Evolutionary conservation across 2,113 vertebrate species (phyloP), one percentile per base, ranked within the genome.

Genomic region (Thinocorus orbignyianus): DNA sequence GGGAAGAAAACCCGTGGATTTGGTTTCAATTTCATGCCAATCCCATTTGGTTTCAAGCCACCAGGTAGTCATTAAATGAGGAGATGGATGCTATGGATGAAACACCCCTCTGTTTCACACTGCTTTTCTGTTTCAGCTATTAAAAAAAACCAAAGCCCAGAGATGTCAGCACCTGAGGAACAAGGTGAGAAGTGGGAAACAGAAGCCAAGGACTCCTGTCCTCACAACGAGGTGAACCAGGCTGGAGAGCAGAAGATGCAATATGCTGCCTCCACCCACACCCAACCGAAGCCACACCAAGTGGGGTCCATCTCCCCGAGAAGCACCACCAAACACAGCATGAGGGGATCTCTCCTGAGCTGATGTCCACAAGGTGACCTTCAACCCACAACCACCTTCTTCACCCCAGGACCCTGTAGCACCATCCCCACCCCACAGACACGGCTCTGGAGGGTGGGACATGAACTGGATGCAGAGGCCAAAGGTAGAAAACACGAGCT

Each of bases 301-400:
- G 37, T 2, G 35, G 49, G 39, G 6, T 41, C 35, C 1, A 1
- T 1, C 7, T 62, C 39, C 39, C 61, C 1, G 1, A 64, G 76
- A 71, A 76, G 42, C 42, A 58, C 33, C 72, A 39, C 57, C 31
- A 10, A 80, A 61, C 0, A 0, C 33, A 48, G 80, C 0, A 0
- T 19, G 3, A 1, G 1, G 46, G 5, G 5, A 2, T 86, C n/a
- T 55, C 23, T 14, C 46, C 79, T 14, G 44, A 0, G 33, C 24
- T 13, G 39, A 72, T 1, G 1, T 11, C n/a, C 46, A 13, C 14
- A 51, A 81, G 60, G 49, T 4, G 6, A 73, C 39, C 52, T 84
- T 62, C 57, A 84, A 52, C 30, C 25, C 31, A 9, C 20, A 51
- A 61, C 22, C 65, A 37, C 26, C 31, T 80, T 44, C 30, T 69